Conservation (phyloP, 2,113 vertebrate species). For the Takifugu bimaculatus region DNA sequence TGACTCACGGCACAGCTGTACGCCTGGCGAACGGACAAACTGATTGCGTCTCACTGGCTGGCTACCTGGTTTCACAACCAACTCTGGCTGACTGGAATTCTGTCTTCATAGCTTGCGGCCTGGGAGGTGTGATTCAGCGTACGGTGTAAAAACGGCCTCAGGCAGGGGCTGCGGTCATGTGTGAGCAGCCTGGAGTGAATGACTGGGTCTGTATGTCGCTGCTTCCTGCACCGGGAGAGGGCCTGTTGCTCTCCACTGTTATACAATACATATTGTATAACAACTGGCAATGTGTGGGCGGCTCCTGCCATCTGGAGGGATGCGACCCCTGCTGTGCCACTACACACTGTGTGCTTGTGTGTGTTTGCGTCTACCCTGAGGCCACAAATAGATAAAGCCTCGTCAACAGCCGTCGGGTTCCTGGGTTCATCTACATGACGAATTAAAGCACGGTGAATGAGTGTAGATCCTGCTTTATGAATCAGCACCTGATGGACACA, state of each 20-base stretch:
- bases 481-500: not conserved
- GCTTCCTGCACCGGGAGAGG: conserved; percentile 23
- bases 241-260: conserved; percentile 61
- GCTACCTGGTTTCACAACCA: conserved; percentile 16
- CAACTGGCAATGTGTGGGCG: conserved; percentile 67
- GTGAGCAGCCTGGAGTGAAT: conserved; percentile 6
- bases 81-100: conserved; percentile 21
- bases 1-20: conserved; percentile 46
- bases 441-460: conserved; percentile 32
- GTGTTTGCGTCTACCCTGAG: conserved; percentile 43
- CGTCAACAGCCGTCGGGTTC: conserved; percentile 49
- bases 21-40: conserved; percentile 31
- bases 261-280: conserved; percentile 76
- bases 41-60: conserved; percentile 36
- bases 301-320: conserved; percentile 65
- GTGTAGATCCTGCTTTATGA: conserved; percentile 2
- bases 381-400: conserved; percentile 56
- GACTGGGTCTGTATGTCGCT: conserved; percentile 21
- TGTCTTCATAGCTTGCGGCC: not conserved
- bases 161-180: not conserved
- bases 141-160: too few species aligned
- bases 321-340: conserved; percentile 50
- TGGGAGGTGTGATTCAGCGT: too few species aligned
- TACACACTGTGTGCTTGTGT: conserved; percentile 33
- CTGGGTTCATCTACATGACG: conserved; percentile 34